Conservation (phyloP, 2,797 vertebrate genomes). For the Borostomias antarcticus region DNA sequence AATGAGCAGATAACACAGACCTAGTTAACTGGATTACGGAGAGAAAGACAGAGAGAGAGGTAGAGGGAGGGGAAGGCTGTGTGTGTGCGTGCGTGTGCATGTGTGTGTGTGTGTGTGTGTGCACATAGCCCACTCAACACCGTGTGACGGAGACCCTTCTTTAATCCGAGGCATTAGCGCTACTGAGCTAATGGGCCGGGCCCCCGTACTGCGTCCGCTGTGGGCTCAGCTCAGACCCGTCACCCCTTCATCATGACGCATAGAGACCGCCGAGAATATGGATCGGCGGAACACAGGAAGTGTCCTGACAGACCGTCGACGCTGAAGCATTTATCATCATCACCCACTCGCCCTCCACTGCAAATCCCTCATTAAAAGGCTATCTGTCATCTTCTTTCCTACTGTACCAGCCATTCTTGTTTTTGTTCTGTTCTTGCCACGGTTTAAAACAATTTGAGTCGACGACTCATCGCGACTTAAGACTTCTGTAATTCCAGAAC, state of each 20-base stretch:
- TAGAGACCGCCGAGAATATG: not conserved
- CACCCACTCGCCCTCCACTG: no score
- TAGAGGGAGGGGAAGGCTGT: not conserved
- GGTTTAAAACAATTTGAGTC: no score
- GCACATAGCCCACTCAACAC: slow-evolving; percentile 41
- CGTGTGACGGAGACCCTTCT: slow-evolving; percentile 56
- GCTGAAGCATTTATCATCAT: no score
- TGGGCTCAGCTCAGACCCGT: not conserved
- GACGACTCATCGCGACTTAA: no score
- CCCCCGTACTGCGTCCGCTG: slow-evolving; percentile 45
- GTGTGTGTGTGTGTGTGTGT: slow-evolving; percentile 38
- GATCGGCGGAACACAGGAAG: not conserved
- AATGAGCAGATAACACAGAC: slow-evolving; percentile 21
- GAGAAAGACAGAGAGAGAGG: not conserved
- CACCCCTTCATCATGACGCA: not conserved
- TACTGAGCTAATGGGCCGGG: slow-evolving; percentile 62
- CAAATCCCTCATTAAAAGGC: not conserved
- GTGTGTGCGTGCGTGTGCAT: slow-evolving; percentile 3
- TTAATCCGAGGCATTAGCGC: slow-evolving; percentile 65
- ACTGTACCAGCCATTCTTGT: no score
- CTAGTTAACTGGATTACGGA: slow-evolving; percentile 6
- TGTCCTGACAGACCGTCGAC: not conserved
- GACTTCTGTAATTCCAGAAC: no score
- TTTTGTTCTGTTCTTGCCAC: no score
- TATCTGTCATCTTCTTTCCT: no score